Base-by-base conservation (phyloP, 1,140 invertebrate species). In the Pomacea maculata region DNA sequence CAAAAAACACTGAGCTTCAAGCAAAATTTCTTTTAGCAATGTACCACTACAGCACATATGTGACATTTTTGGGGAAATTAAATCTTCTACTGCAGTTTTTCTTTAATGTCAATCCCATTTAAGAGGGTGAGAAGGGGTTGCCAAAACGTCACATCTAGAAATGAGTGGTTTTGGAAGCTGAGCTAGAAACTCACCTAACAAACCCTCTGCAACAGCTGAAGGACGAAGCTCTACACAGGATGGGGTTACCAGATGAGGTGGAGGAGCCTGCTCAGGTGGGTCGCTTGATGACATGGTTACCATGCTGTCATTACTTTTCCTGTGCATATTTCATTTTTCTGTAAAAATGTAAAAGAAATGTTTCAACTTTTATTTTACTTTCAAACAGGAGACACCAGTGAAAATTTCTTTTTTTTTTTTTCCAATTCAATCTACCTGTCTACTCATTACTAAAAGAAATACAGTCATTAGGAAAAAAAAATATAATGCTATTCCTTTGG, bases 191-290 rank as follows among this genome's bases (percentile, higher is more conserved):
- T 15, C 21, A 70, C 67, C 67, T n/a, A 70, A 21, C 21, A 34
- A n/a, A 5, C 67, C 67, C 21, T 70, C 67, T 70, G 67, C 29
- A 34, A 70, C 67, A 25, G 67, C 67, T 70, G 67, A 70, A n/a
- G 67, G 67, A n/a, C 67, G 67, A 11, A 70, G 67, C 67, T 70
- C n/a, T 9, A 70, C 67, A 34, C 67, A 70, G 29, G 67, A 11
- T 70, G 67, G 67, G 21, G 67, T 70, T 11, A 70, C 67, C 67
- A 70, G 21, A n/a, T 70, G 67, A 25, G 67, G 67, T 70, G 67
- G 67, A 61, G 57, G 4, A 61, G 57, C 57, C 57, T 61, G 57
- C 57, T 61, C 57, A 15, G 67, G 67, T 70, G 67, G 67, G 21
- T 70, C 67, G 12, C 67, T 70, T 11, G 29, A n/a, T 25, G 67